A percentile compares a stretch with the other conserved stretches of the same genome.
Evolutionary conservation across 2,113 vertebrate species (phyloP).

Genomic region (Axis porcinus): DNA sequence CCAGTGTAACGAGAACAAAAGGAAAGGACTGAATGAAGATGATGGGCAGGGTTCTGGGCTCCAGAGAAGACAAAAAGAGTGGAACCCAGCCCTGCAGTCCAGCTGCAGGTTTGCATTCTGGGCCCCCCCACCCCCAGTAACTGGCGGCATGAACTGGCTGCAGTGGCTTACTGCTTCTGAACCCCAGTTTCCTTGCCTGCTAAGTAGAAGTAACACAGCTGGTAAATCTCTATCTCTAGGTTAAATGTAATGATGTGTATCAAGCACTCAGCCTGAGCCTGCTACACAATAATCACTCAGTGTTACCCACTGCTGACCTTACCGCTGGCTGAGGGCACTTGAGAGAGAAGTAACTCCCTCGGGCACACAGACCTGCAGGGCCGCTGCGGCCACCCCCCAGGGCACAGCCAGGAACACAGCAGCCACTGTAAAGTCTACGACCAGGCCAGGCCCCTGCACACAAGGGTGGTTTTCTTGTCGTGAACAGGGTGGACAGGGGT

Average conservation of each 20-base stretch:
- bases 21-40: not conserved
- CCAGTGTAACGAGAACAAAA: not conserved
- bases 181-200: not conserved
- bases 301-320: too few relatives aligned
- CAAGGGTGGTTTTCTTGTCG: not conserved
- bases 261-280: not conserved
- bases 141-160: not conserved
- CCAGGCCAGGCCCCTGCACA: not conserved
- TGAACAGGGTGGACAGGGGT: not conserved
- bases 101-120: not conserved
- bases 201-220: not conserved
- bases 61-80: not conserved
- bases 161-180: not conserved
- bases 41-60: not conserved
- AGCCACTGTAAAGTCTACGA: not conserved
- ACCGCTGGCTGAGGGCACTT: fast-evolving
- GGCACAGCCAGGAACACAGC: not conserved
- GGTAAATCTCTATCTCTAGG: not conserved
- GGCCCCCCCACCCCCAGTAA: not conserved
- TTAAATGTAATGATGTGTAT: too few relatives aligned
- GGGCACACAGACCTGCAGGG: not conserved
- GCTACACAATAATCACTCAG: not conserved
- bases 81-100: not conserved
- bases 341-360: not conserved
- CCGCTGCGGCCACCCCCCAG: too few relatives aligned